phyloP scores from a whole-genome alignment of 2,888 invertebrate genomes.

The Allacma fusca region DNA sequence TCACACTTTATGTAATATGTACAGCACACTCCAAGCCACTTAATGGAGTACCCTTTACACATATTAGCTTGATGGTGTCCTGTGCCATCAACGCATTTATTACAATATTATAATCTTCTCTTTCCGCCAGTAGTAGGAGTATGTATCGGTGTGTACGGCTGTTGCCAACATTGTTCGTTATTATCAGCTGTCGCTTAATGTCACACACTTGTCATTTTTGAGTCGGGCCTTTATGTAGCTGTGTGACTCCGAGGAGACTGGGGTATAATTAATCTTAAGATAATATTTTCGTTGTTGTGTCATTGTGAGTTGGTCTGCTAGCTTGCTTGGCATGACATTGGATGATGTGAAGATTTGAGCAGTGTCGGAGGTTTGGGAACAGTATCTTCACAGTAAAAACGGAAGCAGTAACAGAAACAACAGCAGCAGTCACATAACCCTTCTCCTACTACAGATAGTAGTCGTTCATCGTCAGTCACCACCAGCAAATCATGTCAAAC shows the following conservation, averaged over 20 bases:
- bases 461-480: conserved; percentile 10
- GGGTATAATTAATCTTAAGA: not conserved
- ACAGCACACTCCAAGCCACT: too few species aligned
- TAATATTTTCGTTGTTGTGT: conserved; percentile 16
- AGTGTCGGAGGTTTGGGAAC: not conserved
- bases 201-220: conserved; percentile 11
- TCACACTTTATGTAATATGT: too few species aligned
- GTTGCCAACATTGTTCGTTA: not conserved
- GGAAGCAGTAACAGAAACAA: not conserved
- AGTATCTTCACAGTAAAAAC: not conserved
- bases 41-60: too few species aligned
- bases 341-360: not conserved
- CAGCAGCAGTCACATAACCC: too few species aligned
- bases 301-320: not conserved
- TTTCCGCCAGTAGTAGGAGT: not conserved
- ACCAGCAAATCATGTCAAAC: not conserved
- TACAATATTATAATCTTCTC: not conserved
- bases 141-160: not conserved
- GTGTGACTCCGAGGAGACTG: not conserved
- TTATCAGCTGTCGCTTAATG: conserved; percentile 16
- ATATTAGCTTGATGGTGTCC: not conserved
- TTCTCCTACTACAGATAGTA: not conserved
- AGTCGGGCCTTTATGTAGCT: not conserved
- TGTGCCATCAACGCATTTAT: not conserved
- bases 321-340: not conserved